Conservation (phyloP, 2,888 invertebrate genomes). For the Bhutanitis thaidina region DNA sequence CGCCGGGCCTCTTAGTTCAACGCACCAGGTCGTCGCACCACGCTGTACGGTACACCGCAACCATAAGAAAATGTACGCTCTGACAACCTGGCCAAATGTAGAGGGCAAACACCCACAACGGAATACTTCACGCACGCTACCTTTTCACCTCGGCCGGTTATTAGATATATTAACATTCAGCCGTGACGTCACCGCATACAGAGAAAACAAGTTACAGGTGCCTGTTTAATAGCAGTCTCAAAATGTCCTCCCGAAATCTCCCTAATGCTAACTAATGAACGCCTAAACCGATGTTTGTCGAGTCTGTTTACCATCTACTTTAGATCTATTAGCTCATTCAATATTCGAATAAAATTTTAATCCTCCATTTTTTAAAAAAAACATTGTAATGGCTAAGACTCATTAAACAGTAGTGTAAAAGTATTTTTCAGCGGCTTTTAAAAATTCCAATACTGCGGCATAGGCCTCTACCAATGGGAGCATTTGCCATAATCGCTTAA, state of each 20-base stretch:
- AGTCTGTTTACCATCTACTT: background rate
- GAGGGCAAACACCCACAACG: slow-evolving; percentile 41
- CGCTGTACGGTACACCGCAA: slow-evolving; percentile 63
- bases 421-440: no score
- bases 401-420: no score
- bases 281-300: background rate
- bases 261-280: background rate
- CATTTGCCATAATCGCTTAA: no score
- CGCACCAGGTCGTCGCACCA: slow-evolving; percentile 71
- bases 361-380: no score
- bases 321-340: background rate
- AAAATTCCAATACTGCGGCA: no score
- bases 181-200: slow-evolving; percentile 67
- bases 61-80: slow-evolving; percentile 67
- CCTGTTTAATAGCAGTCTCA: slow-evolving; percentile 40
- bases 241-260: slow-evolving; percentile 45
- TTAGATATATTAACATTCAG: slow-evolving; percentile 46
- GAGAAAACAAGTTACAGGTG: slow-evolving; percentile 69
- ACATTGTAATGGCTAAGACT: no score
- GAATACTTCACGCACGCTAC: slow-evolving; percentile 46
- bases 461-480: no score
- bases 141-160: slow-evolving; percentile 48
- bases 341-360: no score
- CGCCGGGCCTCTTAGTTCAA: slow-evolving; percentile 67
- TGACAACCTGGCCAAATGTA: slow-evolving; percentile 55